These are phyloP conservation scores for Sclerurus mexicanus DNA, from an alignment of 2,113 vertebrate species.

Conservation along the genomic window DNA sequence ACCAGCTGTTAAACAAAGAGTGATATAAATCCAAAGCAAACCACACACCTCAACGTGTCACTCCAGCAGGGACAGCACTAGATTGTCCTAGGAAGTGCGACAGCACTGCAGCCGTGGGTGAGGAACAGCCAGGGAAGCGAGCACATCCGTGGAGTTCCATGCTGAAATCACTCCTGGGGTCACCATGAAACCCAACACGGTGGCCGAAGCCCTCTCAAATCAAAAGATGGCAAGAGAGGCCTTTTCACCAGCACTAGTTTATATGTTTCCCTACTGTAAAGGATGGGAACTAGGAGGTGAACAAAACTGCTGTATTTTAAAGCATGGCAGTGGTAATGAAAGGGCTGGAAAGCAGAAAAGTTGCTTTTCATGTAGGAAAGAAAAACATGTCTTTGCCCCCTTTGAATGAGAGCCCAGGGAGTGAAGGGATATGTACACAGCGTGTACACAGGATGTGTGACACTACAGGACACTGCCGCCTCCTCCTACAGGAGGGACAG, in stretches of 20 bases:
- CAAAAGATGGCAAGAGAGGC: neutral
- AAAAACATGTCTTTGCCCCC: neutral
- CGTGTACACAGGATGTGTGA: rapidly evolving
- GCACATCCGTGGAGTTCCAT: rapidly evolving
- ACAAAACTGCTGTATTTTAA: neutral
- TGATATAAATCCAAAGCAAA: neutral
- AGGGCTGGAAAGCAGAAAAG: neutral
- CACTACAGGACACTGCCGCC: neutral
- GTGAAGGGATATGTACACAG: rapidly evolving
- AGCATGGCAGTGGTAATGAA: rapidly evolving
- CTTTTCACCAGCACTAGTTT: neutral
- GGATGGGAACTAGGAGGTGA: neutral
- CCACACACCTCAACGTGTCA: neutral
- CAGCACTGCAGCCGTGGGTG: rapidly evolving
- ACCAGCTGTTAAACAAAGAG: neutral
- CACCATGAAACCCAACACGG: neutral
- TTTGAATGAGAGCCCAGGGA: neutral
- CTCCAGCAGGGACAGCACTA: neutral
- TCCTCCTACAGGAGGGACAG: too few species aligned
- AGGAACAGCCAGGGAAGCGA: neutral
- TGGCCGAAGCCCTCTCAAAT: neutral
- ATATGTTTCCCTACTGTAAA: neutral
- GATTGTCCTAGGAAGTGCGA: neutral
- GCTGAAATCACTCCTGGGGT: neutral
- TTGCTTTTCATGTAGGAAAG: rapidly evolving